A percentile compares a stretch with the other conserved stretches of the same genome.
phyloP scores from a whole-genome alignment of 2,797 vertebrate genomes.

The Lerista edwardsae region DNA sequence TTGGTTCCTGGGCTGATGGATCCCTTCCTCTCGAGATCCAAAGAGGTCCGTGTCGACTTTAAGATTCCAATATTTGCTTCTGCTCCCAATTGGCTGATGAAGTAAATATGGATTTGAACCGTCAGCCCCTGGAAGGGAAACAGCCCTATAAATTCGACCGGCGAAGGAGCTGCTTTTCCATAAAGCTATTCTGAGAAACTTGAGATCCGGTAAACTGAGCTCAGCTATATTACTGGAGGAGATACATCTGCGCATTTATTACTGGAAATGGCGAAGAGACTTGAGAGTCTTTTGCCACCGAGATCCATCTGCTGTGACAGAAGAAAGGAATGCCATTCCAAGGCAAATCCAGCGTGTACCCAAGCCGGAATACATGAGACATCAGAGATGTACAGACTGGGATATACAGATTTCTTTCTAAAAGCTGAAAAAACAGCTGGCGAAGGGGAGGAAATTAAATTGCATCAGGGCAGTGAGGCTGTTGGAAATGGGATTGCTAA shows the following conservation, averaged over 20 bases:
- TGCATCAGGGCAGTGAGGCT: too few species aligned
- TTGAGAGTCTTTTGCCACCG: conserved; percentile 57
- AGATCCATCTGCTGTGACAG: conserved; percentile 60
- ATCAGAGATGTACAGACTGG: too few species aligned
- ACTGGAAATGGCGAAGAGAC: conserved; percentile 65
- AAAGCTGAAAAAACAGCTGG: too few species aligned
- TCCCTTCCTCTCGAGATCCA: conserved; percentile 3
- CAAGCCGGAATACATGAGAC: neutral
- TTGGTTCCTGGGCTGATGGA: neutral
- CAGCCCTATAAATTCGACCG: conserved; percentile 57
- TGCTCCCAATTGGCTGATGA: conserved; percentile 62
- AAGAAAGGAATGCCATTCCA: conserved; percentile 61
- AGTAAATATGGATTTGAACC: conserved; percentile 59
- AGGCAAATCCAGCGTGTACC: conserved; percentile 45
- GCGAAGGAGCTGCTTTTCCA: conserved; percentile 56
- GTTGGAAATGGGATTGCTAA: too few species aligned
- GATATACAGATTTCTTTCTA: neutral
- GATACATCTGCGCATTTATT: conserved; percentile 48
- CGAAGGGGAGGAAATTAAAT: too few species aligned
- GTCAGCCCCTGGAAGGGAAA: conserved; percentile 52
- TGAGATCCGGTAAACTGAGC: conserved; percentile 70
- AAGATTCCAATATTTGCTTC: conserved; percentile 51
- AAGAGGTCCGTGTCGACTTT: conserved; percentile 56
- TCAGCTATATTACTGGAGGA: conserved; percentile 70
- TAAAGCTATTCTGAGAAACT: conserved; percentile 66